These are phyloP conservation scores for Hydrozoanthus tunicans DNA, from an alignment of 64 coral and sea anemone species.

Conservation along the genomic window DNA sequence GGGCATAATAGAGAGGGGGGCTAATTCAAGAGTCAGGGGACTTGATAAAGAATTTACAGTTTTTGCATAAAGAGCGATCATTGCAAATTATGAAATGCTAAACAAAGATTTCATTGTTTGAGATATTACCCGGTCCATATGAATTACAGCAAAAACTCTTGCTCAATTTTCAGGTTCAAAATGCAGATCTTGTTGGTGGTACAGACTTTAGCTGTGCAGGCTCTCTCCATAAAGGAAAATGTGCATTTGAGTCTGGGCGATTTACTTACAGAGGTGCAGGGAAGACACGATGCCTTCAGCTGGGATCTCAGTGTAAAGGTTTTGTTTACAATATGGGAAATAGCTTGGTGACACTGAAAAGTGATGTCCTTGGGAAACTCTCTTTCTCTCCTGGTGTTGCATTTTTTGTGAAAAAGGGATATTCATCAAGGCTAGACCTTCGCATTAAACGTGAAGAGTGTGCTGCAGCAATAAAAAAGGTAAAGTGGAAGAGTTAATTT, in stretches of 20 bases:
- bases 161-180: conserved; percentile 15
- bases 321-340: conserved; percentile 51
- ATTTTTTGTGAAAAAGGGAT: conserved; percentile 32
- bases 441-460: conserved; percentile 27
- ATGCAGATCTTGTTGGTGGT: conserved; percentile 17
- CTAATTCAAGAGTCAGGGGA: no score
- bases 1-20: no score
- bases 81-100: no score
- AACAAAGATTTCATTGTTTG: no score
- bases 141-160: no score
- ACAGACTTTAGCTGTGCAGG: conserved; percentile 25
- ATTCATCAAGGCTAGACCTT: not conserved
- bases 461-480: conserved; percentile 31
- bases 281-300: not conserved
- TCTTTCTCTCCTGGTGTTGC: conserved; percentile 42
- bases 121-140: no score
- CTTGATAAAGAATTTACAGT: no score
- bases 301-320: conserved; percentile 19
- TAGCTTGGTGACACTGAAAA: conserved; percentile 22
- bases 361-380: conserved; percentile 17
- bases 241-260: not conserved
- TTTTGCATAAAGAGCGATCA: no score
- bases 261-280: not conserved
- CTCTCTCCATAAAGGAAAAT: conserved; percentile 26
- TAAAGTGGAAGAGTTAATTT: not conserved